phyloP scores from a whole-genome alignment of 92 coral and sea anemone species.

The Muricea muricata region DNA sequence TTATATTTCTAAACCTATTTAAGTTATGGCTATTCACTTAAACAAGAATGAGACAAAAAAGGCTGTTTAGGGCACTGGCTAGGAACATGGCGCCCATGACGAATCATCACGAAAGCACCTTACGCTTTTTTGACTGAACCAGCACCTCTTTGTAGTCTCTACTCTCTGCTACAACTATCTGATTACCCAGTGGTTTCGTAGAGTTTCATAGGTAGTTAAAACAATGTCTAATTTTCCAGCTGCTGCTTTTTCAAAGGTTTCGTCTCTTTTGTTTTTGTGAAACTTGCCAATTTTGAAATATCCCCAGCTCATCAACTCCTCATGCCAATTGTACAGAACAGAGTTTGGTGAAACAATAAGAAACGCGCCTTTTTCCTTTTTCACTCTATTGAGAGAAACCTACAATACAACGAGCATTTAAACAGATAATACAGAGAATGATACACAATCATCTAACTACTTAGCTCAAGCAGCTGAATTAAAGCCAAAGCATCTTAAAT shows the following conservation, averaged over 20 bases:
- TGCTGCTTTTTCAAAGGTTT: slow-evolving; percentile 75
- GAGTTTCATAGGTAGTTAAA: slow-evolving; percentile 90
- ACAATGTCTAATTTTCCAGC: slow-evolving; percentile 84
- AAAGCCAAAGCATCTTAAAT: no score
- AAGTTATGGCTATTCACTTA: no score
- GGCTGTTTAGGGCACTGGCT: no score
- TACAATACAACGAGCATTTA: neutral
- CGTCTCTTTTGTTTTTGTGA: slow-evolving; percentile 80
- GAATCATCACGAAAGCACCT: no score
- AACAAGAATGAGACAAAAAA: neutral
- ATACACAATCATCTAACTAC: no score
- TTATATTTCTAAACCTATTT: no score
- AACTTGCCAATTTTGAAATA: slow-evolving; percentile 82
- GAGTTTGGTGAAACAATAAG: slow-evolving; percentile 90
- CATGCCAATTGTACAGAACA: slow-evolving; percentile 91
- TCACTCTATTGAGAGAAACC: neutral
- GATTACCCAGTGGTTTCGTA: slow-evolving; percentile 86
- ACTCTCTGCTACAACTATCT: no score
- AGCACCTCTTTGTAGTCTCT: no score
- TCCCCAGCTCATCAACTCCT: slow-evolving; percentile 95
- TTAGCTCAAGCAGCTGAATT: no score
- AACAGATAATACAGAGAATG: no score
- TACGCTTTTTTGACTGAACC: no score
- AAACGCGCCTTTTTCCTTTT: slow-evolving; percentile 59
- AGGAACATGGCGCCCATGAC: no score